Evolutionary conservation across 2,888 invertebrate species (phyloP).

Genomic region (Drosophila nigricruria): DNA sequence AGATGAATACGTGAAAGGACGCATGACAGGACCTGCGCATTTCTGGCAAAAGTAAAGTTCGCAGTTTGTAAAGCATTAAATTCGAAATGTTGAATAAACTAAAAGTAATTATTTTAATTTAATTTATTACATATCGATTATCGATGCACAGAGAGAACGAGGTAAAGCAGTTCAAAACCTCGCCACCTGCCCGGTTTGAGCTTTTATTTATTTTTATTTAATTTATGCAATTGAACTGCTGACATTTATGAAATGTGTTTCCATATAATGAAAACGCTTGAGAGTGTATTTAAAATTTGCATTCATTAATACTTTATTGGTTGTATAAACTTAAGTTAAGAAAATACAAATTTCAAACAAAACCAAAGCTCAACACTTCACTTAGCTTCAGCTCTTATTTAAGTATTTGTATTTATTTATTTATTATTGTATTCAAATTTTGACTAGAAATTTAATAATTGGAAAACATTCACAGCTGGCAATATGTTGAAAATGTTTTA

Average conservation of each 20-base stretch:
- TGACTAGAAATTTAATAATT: background rate
- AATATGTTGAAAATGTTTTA: too few species aligned
- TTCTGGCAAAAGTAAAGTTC: constrained; percentile 19
- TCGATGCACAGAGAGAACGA: background rate
- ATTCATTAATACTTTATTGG: background rate
- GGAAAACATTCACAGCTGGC: background rate
- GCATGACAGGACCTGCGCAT: constrained; percentile 3
- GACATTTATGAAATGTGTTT: background rate
- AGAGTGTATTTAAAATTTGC: background rate
- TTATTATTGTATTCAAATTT: background rate
- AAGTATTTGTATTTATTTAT: background rate
- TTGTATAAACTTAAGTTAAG: background rate
- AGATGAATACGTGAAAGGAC: background rate
- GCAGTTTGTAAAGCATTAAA: constrained; percentile 23
- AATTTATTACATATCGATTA: too few species aligned
- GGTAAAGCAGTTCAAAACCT: background rate
- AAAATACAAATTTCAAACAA: background rate
- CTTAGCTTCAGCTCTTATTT: background rate
- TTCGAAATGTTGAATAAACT: constrained; percentile 11
- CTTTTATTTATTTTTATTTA: background rate
- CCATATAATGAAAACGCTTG: background rate
- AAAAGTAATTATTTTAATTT: too few species aligned
- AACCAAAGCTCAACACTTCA: background rate
- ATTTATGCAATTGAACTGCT: background rate
- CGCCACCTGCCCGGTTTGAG: background rate